phyloP scores from a whole-genome alignment of 92 coral and sea anemone species.

The Umimayanthus kanabou region DNA sequence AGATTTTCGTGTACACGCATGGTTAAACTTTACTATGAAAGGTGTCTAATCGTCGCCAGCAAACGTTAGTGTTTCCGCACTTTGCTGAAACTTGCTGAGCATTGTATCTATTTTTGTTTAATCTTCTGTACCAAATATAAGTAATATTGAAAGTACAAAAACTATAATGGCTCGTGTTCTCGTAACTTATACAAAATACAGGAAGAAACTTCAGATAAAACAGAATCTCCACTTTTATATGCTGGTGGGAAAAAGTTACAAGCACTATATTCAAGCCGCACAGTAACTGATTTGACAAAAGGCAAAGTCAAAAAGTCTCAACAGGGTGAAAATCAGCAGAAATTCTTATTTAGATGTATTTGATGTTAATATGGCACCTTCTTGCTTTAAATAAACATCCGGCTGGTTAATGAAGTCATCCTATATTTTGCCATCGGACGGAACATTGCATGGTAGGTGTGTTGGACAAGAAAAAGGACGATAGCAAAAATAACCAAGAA shows the following conservation, averaged over 20 bases:
- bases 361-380: neutral
- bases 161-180: neutral
- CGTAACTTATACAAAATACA: neutral
- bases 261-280: neutral
- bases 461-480: neutral
- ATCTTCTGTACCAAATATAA: neutral
- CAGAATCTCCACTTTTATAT: neutral
- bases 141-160: neutral
- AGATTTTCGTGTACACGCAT: neutral
- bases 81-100: neutral
- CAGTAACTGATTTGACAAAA: neutral
- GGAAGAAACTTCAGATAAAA: neutral
- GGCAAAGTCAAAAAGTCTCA: neutral
- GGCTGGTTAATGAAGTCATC: neutral
- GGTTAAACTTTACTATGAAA: neutral
- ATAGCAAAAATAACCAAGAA: neutral
- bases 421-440: neutral
- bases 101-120: too few species aligned
- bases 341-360: neutral
- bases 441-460: too few species aligned
- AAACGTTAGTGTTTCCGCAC: too few species aligned
- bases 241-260: neutral
- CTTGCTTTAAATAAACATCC: conserved; percentile 3
- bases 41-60: neutral
- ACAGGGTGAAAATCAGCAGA: neutral